Evolutionary conservation across 2,113 vertebrate genomes (phyloP), one percentile per base, ranked within the genome.

Genomic region (Zosterops hypoxanthus): DNA sequence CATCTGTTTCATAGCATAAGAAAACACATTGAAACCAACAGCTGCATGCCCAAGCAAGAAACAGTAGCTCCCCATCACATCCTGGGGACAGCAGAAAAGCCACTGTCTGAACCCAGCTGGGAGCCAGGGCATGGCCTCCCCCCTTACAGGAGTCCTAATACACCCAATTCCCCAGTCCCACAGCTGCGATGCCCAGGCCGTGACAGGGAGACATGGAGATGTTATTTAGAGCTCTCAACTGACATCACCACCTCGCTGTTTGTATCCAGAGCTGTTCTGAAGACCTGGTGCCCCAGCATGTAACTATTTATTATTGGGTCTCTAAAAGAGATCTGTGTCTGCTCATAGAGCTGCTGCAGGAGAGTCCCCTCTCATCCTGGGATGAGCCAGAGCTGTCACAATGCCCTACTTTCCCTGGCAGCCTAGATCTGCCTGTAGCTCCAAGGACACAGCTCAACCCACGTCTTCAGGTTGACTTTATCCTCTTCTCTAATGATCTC

Each of bases 241-340:
- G 64, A 22, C 21, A 73, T 63, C 66, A 33, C 3, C 41, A 33
- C 13, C n/a, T 44, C 60, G n/a, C 50, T 57, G 49, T 57, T 71
- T 7, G 1, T 11, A 53, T 3, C 46, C 73, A 68, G 33, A 34
- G 31, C 44, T 81, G 39, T 31, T 36, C 42, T 42, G 41, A 78
- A 55, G 56, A 53, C n/a, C 42, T 55, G 2, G 2, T 3, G 1
- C 26, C n/a, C 0, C 0, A 83, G n/a, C 1, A 0, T 7, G 28
- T 16, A 75, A 29, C 56, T 69, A 34, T 64, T 71, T 71, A 34
- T 79, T 60, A 34, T 0, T 59, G 41, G 28, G 8, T 72, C 10
- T 84, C 46, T 70, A 56, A 39, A 4, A 1, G 55, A 63, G 65
- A 36, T 16, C 42, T 63, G n/a, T 5, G 7, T 46, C 39, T 47